Evolutionary conservation across 1,140 invertebrate species (phyloP).

Genomic region (Triops longicaudatus): DNA sequence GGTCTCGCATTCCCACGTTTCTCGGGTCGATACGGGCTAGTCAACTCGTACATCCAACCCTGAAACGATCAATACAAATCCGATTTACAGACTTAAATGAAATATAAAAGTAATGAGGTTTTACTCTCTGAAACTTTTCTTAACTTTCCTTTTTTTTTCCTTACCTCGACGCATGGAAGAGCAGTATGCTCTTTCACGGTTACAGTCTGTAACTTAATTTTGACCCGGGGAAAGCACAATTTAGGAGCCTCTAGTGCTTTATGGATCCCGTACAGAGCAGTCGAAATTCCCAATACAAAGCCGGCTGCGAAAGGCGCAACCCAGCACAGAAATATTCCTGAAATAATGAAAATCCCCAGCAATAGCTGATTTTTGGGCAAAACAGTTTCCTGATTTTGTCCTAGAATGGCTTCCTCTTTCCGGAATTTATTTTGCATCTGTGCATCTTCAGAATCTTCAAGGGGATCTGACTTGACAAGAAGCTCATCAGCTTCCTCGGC

Average conservation of each 20-base stretch:
- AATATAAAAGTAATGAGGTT: too few species aligned
- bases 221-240: background rate
- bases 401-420: background rate
- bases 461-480: background rate
- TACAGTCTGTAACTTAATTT: background rate
- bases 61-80: background rate
- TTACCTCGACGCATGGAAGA: background rate
- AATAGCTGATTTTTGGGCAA: background rate
- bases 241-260: background rate
- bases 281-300: background rate
- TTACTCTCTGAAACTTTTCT: too few species aligned
- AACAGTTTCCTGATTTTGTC: background rate
- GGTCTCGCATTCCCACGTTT: background rate
- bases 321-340: background rate
- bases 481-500: background rate
- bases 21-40: background rate
- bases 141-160: background rate
- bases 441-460: background rate
- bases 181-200: background rate
- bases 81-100: too few species aligned
- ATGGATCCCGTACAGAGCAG: background rate
- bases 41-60: constrained; percentile 14
- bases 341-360: background rate
- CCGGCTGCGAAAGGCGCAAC: background rate
- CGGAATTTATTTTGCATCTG: background rate